These are phyloP conservation scores for Natator depressus DNA, from an alignment of 2,113 vertebrate species.

Conservation along the genomic window DNA sequence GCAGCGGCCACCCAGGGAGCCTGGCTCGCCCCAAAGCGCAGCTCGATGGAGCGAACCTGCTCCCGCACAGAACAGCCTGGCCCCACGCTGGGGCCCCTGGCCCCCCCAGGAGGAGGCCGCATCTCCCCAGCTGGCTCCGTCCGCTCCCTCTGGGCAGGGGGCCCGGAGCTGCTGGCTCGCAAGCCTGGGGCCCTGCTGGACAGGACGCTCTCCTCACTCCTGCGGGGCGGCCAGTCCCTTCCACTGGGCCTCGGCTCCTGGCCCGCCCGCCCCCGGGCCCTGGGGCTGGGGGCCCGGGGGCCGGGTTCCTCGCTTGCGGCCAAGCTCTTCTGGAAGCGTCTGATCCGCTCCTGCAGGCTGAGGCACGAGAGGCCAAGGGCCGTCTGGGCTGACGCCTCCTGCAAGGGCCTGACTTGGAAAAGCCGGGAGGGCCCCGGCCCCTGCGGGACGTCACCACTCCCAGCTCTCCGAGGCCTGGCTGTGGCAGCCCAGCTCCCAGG, in stretches of 20 bases:
- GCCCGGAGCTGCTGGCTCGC: no score
- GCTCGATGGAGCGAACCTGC: not conserved
- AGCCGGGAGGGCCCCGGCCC: not conserved
- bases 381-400: not conserved
- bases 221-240: not conserved
- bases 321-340: not conserved
- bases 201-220: not conserved
- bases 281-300: not conserved
- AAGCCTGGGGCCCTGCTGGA: no score
- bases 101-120: conserved; percentile 70
- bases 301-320: not conserved
- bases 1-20: not conserved
- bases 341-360: not conserved
- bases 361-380: not conserved
- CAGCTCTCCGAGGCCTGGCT: not conserved
- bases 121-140: not conserved
- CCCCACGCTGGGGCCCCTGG: not conserved
- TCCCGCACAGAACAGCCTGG: not conserved
- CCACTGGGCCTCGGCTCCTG: not conserved
- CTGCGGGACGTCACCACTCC: not conserved
- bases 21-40: not conserved
- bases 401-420: not conserved
- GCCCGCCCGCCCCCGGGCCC: not conserved
- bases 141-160: not conserved
- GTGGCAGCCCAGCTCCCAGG: not conserved